Conservation (phyloP, 2,888 invertebrate genomes). For the Bombyx huttoni region DNA sequence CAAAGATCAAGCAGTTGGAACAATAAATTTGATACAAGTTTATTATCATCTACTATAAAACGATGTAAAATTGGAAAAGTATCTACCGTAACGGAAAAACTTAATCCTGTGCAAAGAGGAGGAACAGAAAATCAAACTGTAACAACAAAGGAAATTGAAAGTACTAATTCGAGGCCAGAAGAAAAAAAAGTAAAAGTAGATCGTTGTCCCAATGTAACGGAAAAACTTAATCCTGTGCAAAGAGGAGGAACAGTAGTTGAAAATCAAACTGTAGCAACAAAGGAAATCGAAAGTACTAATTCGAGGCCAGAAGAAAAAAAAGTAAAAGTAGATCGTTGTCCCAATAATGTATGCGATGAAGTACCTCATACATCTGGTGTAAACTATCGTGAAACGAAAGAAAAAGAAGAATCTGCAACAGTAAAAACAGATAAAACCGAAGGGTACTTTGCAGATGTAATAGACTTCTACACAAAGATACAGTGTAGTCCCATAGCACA, state of each 20-base stretch:
- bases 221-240: constrained; percentile 56
- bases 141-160: constrained; percentile 43
- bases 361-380: constrained; percentile 57
- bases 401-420: constrained; percentile 40
- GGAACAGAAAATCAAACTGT: constrained; percentile 41
- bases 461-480: constrained; percentile 68
- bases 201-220: no score
- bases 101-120: constrained; percentile 51
- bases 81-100: constrained; percentile 54
- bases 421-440: constrained; percentile 54
- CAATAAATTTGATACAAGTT: constrained; percentile 77
- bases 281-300: constrained; percentile 32
- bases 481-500: constrained; percentile 76
- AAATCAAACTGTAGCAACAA: constrained; percentile 42
- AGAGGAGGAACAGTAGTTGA: constrained; percentile 38
- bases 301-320: constrained; percentile 31
- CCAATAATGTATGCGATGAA: constrained; percentile 41
- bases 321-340: constrained; percentile 36
- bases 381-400: constrained; percentile 52
- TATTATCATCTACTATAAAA: constrained; percentile 74
- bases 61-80: constrained; percentile 75
- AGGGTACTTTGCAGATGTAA: constrained; percentile 60
- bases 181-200: constrained; percentile 51
- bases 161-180: constrained; percentile 8
- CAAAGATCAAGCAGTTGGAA: constrained; percentile 81